phyloP scores from a whole-genome alignment of 2,797 vertebrate genomes.

The Chloroceryle amazona region DNA sequence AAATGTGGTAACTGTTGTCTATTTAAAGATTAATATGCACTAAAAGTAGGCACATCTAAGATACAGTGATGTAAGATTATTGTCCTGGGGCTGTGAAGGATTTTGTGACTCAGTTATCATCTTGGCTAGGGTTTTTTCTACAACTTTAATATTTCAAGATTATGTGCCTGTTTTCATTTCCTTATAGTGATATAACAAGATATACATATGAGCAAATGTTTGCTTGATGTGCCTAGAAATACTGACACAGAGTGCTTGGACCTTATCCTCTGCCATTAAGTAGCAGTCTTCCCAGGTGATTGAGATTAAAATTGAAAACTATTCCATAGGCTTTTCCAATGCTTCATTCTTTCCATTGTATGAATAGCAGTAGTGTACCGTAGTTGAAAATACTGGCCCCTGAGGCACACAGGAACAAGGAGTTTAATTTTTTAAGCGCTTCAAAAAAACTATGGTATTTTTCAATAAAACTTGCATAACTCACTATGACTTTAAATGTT shows the following conservation, averaged over 20 bases:
- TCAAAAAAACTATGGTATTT: fast-evolving
- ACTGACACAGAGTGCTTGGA: not conserved
- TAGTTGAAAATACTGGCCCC: not conserved
- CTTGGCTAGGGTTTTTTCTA: not conserved
- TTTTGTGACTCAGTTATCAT: not conserved
- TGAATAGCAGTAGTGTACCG: not conserved
- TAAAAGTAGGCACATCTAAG: not conserved
- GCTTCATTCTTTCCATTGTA: not conserved
- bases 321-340: not conserved
- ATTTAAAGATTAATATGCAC: not conserved
- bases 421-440: not conserved
- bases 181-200: not conserved
- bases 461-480: not conserved
- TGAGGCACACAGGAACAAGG: not conserved
- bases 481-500: not conserved
- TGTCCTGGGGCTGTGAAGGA: not conserved
- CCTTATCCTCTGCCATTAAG: not conserved
- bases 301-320: not conserved
- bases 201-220: not conserved
- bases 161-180: not conserved
- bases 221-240: not conserved
- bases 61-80: not conserved
- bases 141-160: not conserved
- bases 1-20: not conserved
- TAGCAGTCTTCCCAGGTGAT: not conserved